phyloP scores from a whole-genome alignment of 2,797 vertebrate genomes.

The Spatula clypeata region DNA sequence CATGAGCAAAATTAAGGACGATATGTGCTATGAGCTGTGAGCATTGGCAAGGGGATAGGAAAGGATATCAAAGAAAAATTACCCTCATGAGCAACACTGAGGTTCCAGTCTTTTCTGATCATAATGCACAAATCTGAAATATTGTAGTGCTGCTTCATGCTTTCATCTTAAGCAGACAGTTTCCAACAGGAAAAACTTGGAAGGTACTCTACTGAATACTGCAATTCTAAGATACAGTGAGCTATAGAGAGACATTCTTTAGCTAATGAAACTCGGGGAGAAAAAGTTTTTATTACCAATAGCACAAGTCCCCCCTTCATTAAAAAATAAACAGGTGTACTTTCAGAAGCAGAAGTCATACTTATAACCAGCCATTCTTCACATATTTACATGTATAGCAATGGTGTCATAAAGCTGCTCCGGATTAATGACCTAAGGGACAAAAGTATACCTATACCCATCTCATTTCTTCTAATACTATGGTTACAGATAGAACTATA shows the following conservation, averaged over 20 bases:
- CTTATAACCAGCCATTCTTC: not conserved
- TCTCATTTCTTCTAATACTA: not conserved
- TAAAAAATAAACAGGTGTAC: not conserved
- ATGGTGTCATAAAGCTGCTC: not conserved
- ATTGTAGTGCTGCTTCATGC: not conserved
- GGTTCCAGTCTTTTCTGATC: not conserved
- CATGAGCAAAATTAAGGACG: not conserved
- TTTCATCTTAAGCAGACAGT: not conserved
- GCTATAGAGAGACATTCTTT: not conserved
- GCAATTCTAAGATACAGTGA: not conserved
- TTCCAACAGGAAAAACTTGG: not conserved
- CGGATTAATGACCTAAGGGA: not conserved
- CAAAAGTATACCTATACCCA: not conserved
- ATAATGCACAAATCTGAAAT: not conserved
- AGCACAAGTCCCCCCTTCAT: not conserved
- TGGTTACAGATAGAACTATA: slow-evolving; percentile 5
- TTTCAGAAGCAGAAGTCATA: not conserved
- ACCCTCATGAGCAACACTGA: not conserved
- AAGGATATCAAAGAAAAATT: not conserved
- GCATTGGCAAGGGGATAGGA: rapidly evolving
- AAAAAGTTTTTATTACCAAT: not conserved
- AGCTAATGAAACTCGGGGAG: not conserved
- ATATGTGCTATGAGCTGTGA: rapidly evolving
- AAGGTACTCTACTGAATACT: not conserved
- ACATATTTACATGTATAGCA: not conserved